These are phyloP conservation scores for Lithophane ornitopus DNA, from an alignment of 2,888 invertebrate species.

Conservation along the genomic window DNA sequence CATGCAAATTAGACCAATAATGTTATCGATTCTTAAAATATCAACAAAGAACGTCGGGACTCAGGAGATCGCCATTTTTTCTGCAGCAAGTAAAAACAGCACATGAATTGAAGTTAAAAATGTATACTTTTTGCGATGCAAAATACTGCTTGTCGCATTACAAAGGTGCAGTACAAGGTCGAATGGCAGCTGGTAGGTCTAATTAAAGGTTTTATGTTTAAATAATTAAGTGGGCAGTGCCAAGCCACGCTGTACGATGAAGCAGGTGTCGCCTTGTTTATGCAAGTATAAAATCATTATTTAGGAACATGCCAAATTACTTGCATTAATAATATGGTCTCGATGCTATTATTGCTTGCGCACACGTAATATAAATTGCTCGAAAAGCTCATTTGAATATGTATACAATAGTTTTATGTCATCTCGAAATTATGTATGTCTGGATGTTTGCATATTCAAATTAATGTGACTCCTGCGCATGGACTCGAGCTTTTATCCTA, in stretches of 20 bases:
- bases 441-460: conserved; percentile 47
- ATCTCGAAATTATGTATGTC: conserved; percentile 43
- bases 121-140: conserved; percentile 86
- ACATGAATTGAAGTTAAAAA: conserved; percentile 80
- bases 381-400: conserved; percentile 67
- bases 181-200: conserved; percentile 83
- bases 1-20: conserved; percentile 78
- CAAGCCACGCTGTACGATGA: conserved; percentile 70
- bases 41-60: conserved; percentile 73
- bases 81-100: conserved; percentile 70
- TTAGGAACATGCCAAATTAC: conserved; percentile 87
- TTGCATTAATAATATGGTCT: conserved; percentile 77
- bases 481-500: conserved; percentile 5
- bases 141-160: conserved; percentile 84
- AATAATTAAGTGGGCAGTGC: conserved; percentile 87
- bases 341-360: conserved; percentile 70
- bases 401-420: conserved; percentile 53
- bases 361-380: conserved; percentile 69
- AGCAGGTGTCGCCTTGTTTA: conserved; percentile 85
- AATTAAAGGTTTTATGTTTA: conserved; percentile 90
- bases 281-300: conserved; percentile 88
- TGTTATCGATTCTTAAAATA: conserved; percentile 75
- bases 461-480: conserved; percentile 20
- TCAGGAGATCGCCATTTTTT: conserved; percentile 73
- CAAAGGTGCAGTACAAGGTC: conserved; percentile 89